phyloP scores from a whole-genome alignment of 2,113 vertebrate genomes.

The Indicator maculatus region DNA sequence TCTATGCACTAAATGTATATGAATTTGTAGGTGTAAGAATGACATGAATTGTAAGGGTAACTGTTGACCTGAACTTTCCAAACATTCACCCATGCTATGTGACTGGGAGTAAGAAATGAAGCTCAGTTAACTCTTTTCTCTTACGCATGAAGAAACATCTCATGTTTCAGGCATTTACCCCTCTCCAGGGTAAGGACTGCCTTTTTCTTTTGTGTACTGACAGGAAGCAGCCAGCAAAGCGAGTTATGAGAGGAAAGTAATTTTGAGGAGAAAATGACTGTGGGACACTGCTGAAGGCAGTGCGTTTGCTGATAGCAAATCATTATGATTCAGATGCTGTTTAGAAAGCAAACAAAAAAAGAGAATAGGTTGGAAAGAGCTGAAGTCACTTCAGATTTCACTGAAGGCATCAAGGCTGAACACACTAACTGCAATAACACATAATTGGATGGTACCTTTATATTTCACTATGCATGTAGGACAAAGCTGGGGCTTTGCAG shows the following conservation, averaged over 20 bases:
- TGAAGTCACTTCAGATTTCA: neutral
- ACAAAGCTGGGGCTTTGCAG: neutral
- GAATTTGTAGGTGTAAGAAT: neutral
- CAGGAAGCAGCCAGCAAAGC: neutral
- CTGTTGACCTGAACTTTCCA: neutral
- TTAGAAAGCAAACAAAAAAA: neutral
- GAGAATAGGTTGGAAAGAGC: neutral
- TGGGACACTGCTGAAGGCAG: neutral
- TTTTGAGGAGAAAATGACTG: neutral
- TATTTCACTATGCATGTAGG: accelerated
- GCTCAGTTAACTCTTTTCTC: neutral
- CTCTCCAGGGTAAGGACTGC: neutral
- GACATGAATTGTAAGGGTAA: neutral
- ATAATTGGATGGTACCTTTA: accelerated
- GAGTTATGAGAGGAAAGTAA: neutral
- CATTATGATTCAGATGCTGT: neutral
- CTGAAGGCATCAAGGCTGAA: neutral
- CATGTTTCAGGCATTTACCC: neutral
- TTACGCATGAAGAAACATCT: neutral
- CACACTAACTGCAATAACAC: accelerated
- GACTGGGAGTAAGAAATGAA: neutral
- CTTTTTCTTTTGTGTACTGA: neutral
- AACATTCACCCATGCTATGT: neutral
- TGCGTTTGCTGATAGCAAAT: neutral
- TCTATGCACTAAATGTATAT: neutral